Conservation (phyloP, 2,888 invertebrate species). For the Drosophila siamana region DNA sequence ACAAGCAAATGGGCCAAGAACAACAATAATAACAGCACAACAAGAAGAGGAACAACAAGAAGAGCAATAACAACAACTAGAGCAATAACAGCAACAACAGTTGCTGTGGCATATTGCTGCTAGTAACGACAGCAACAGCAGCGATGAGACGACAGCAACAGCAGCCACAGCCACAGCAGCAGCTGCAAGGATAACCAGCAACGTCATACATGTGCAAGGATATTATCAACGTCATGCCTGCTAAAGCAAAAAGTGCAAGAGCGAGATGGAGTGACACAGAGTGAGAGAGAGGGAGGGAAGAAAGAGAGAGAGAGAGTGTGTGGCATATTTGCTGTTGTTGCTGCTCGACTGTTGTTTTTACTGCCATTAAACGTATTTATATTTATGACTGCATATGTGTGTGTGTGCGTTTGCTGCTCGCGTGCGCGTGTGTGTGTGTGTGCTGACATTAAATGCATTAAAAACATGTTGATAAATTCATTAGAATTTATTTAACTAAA, state of each 20-base stretch:
- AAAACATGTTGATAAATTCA: slow-evolving; percentile 67
- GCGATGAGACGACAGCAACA: slow-evolving; percentile 10
- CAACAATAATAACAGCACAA: slow-evolving; percentile 18
- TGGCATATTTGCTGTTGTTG: slow-evolving; percentile 58
- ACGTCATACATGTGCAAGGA: slow-evolving; percentile 82
- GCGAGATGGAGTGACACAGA: slow-evolving; percentile 17
- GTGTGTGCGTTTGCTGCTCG: slow-evolving; percentile 2
- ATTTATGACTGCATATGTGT: slow-evolving; percentile 50
- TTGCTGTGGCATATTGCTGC: slow-evolving; percentile 65
- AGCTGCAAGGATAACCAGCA: slow-evolving; percentile 68
- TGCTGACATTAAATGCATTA: slow-evolving; percentile 64
- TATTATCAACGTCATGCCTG: slow-evolving; percentile 83
- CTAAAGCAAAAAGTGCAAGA: slow-evolving; percentile 32
- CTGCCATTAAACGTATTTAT: slow-evolving; percentile 66
- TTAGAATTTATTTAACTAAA: slow-evolving; percentile 71
- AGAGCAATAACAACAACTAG: slow-evolving; percentile 25
- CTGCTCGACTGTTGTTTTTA: slow-evolving; percentile 50
- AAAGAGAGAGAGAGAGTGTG: slow-evolving; percentile 33
- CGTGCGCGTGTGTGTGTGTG: slow-evolving; percentile 8
- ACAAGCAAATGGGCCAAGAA: slow-evolving; percentile 64
- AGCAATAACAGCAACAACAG: slow-evolving; percentile 48
- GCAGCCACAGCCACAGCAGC: slow-evolving; percentile 12
- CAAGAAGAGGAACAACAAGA: slow-evolving; percentile 29
- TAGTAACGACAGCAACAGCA: slow-evolving; percentile 33
- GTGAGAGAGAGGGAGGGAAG: slow-evolving; percentile 14